Evolutionary conservation across 2,888 invertebrate genomes (phyloP).

Genomic region (Augiades crinisus): DNA sequence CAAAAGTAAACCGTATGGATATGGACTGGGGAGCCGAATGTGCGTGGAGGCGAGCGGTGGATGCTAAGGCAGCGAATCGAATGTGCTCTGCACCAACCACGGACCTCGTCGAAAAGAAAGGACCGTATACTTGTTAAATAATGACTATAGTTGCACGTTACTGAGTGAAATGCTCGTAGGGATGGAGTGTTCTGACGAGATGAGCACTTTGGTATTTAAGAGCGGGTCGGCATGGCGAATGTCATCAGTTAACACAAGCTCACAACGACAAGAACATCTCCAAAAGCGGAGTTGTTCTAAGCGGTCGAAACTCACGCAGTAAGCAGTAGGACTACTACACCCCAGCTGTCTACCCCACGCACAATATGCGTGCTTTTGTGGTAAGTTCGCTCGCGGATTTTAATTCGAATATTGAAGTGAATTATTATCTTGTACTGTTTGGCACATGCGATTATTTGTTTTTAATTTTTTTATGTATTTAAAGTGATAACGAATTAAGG

Average conservation of each 20-base stretch:
- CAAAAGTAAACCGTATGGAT: conserved; percentile 44
- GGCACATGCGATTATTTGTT: conserved; percentile 56
- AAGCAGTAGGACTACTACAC: conserved; percentile 47
- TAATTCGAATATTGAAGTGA: conserved; percentile 31
- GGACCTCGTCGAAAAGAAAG: conserved; percentile 75
- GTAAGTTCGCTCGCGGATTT: conserved; percentile 63
- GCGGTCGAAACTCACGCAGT: conserved; percentile 39
- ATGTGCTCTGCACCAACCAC: conserved; percentile 51
- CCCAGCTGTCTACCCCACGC: conserved; percentile 48
- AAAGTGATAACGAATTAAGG: conserved; percentile 27
- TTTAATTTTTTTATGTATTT: background rate
- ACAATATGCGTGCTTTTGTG: conserved; percentile 76
- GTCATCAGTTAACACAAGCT: conserved; percentile 77
- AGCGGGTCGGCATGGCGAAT: conserved; percentile 73
- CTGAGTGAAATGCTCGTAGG: conserved; percentile 78
- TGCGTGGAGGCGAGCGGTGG: conserved; percentile 51
- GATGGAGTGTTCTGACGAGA: conserved; percentile 77
- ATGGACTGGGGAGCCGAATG: conserved; percentile 29
- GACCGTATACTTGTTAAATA: conserved; percentile 74
- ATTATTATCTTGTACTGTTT: conserved; percentile 44
- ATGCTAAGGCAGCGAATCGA: conserved; percentile 64
- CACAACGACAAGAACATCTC: conserved; percentile 72
- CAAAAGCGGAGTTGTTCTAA: conserved; percentile 53
- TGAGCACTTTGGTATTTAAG: conserved; percentile 79
- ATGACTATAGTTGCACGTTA: conserved; percentile 75